A percentile compares a stretch with the other conserved stretches of the same genome.
Conservation (phyloP, 1,140 invertebrate species). For the Drosophila albomicans region DNA sequence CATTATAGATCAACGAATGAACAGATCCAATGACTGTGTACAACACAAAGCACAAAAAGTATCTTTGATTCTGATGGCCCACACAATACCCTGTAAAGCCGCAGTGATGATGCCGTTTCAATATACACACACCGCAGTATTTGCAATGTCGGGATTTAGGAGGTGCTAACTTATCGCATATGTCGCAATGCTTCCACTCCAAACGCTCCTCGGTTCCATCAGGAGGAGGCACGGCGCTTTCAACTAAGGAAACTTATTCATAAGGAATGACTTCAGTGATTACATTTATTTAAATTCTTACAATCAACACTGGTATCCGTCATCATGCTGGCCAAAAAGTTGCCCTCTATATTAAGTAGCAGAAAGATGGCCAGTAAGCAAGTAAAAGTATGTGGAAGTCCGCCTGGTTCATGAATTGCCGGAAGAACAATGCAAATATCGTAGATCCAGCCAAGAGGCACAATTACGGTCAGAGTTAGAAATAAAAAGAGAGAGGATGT, state of each 20-base stretch:
- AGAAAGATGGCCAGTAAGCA: constrained; percentile 87
- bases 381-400: constrained; percentile 82
- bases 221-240: neutral
- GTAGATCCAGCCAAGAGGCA: constrained; percentile 71
- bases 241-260: neutral
- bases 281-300: constrained; percentile 25
- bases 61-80: constrained; percentile 94
- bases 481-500: constrained; percentile 29
- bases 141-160: constrained; percentile 96
- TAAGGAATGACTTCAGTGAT: neutral
- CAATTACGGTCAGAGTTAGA: constrained; percentile 56
- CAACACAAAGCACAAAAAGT: constrained; percentile 93
- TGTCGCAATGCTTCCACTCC: constrained; percentile 46
- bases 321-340: constrained; percentile 73
- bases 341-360: constrained; percentile 87
- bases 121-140: constrained; percentile 91
- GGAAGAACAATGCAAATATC: constrained; percentile 90
- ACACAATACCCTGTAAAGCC: constrained; percentile 95
- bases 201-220: neutral
- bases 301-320: constrained; percentile 66
- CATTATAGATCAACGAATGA: constrained; percentile 89
- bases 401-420: constrained; percentile 85
- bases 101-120: constrained; percentile 98
- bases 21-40: constrained; percentile 90
- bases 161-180: constrained; percentile 89